phyloP scores from a whole-genome alignment of 2,797 vertebrate genomes.

The Diplodus sargus region DNA sequence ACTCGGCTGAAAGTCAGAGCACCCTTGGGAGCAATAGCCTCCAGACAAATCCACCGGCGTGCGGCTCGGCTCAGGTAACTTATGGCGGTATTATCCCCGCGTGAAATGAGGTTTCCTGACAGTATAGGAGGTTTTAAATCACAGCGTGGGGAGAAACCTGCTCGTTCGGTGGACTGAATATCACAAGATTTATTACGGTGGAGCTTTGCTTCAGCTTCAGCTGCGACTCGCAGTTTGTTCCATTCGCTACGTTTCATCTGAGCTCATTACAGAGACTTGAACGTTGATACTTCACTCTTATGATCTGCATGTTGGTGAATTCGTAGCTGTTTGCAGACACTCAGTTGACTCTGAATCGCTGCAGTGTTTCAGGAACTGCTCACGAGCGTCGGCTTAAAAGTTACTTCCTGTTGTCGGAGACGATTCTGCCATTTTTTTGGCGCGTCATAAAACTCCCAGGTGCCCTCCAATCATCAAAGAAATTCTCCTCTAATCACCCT shows the following conservation, averaged over 20 bases:
- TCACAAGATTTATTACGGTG: slow-evolving; percentile 24
- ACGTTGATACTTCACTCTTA: no score
- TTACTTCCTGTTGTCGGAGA: no score
- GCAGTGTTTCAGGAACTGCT: no score
- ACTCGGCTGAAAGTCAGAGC: slow-evolving; percentile 38
- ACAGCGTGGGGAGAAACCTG: slow-evolving; percentile 18
- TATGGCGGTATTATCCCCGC: slow-evolving; percentile 37
- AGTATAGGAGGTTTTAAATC: slow-evolving; percentile 55
- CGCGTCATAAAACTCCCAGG: no score
- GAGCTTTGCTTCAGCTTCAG: slow-evolving; percentile 25
- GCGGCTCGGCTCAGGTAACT: slow-evolving; percentile 21
- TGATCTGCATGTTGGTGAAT: not conserved
- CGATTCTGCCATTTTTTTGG: no score
- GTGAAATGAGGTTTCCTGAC: slow-evolving; percentile 62
- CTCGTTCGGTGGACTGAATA: slow-evolving; percentile 13
- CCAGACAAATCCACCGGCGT: slow-evolving; percentile 17
- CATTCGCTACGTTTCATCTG: slow-evolving; percentile 21
- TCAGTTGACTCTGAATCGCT: not conserved
- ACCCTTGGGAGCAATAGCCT: slow-evolving; percentile 27
- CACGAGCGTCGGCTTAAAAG: no score
- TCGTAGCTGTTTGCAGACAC: not conserved
- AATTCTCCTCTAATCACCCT: no score
- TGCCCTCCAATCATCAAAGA: no score
- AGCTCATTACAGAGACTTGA: slow-evolving; percentile 8
- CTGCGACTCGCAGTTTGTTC: not conserved